Base-by-base conservation (phyloP, 2,797 vertebrate species). In the Acestrorhynchus altus region DNA sequence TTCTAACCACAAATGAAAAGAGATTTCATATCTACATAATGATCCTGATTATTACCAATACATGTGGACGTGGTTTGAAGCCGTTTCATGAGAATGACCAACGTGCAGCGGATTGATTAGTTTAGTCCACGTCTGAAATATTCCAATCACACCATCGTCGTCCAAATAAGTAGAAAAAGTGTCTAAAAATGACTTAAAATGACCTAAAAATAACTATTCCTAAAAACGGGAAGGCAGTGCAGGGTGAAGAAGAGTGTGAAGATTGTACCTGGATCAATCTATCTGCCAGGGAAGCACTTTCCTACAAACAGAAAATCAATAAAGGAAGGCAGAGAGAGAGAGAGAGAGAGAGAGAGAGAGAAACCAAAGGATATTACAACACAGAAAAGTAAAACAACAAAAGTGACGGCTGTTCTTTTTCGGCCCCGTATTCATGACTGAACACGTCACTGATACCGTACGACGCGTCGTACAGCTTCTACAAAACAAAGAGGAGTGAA, bases 231-330 rank as follows among this genome's bases (percentile, higher is more conserved):
- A 75, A 72, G 64, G 65, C 65, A 77, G 44, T 20, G 46, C 54
- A 39, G 22, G 72, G 60, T 44, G 28, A 35, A 78, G 56, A 47
- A 28, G 42, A 78, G 56, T 66, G 79, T 87, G 74, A 89, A 86
- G 80, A 83, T 82, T 94, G 96, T 99, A 99, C 98, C 97, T 99
- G 98, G 93, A 99, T 99, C 97, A 99, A 98, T 96, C 98, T 99
- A 98, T 99, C 98, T 97, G 98, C 98, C 97, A 99, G 95, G 95
- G 98, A 98, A 97, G 98, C 98, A 95, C 98, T 99, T 98, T 99
- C 98, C 98, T 99, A 99, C 90, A 96, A 98, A 96, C 44, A 69
- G 92, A 95, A 97, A 94, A 96, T 95, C 90, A 90, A 95, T 90
- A 96, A 95, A 86, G 94, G 93, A 94, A 91, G 94, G 90, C 87